Conservation (phyloP, 2,797 vertebrate species). For the Psittacula echo region DNA sequence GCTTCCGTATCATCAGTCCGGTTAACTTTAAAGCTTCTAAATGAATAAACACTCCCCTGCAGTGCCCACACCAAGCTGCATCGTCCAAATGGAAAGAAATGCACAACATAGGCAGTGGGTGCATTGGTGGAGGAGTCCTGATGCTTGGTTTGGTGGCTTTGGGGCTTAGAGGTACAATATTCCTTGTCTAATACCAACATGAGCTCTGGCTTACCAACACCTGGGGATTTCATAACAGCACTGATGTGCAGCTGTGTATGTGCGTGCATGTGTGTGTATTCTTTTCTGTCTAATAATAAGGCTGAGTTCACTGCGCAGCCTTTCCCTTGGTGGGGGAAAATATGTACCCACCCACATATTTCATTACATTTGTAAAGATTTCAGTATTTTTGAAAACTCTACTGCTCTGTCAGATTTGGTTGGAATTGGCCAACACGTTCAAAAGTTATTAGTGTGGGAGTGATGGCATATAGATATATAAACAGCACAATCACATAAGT, state of each 20-base stretch:
- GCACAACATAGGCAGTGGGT: neutral
- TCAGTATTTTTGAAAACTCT: conserved; percentile 65
- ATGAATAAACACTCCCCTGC: neutral
- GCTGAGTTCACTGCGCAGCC: conserved; percentile 43
- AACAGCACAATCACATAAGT: conserved; percentile 66
- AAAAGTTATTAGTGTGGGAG: conserved; percentile 73
- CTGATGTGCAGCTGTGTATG: neutral
- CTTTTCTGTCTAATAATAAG: neutral
- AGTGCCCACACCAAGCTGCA: neutral
- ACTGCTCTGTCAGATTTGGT: conserved; percentile 57
- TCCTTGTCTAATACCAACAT: fast-evolving
- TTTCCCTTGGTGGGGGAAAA: conserved; percentile 43
- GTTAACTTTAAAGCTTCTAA: conserved; percentile 13
- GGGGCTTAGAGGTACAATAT: neutral
- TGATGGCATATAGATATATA: conserved; percentile 67
- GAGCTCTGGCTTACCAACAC: neutral
- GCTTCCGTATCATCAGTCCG: neutral
- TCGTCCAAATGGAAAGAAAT: fast-evolving
- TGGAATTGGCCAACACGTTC: conserved; percentile 71
- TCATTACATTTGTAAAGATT: conserved; percentile 67
- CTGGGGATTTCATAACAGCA: neutral
- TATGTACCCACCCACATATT: conserved; percentile 54
- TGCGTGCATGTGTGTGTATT: neutral
- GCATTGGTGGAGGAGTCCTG: neutral
- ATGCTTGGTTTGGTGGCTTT: fast-evolving